A percentile compares a stretch with the other conserved stretches of the same genome.
These are phyloP conservation scores for Paracanthobrama guichenoti DNA, from an alignment of 2,113 vertebrate species.

Conservation along the genomic window DNA sequence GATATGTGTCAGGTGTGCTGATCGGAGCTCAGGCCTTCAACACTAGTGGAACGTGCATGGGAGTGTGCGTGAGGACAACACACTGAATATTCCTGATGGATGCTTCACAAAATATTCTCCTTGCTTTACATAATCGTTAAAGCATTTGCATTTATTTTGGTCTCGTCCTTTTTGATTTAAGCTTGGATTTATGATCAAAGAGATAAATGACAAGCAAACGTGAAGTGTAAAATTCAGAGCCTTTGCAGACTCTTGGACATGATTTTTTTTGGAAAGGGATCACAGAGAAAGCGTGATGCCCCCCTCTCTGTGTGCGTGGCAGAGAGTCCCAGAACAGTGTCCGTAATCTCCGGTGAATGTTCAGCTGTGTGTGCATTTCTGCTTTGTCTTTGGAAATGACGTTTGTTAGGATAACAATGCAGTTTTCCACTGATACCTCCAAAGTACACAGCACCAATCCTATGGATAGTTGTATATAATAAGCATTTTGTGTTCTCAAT, in stretches of 20 bases:
- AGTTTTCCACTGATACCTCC: background rate
- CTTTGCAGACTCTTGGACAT: background rate
- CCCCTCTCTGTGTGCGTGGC: background rate
- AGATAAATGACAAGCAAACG: background rate
- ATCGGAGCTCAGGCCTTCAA: background rate
- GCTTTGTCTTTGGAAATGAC: background rate
- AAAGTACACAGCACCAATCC: background rate
- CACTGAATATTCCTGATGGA: background rate
- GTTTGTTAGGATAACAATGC: constrained; percentile 8
- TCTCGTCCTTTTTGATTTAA: background rate
- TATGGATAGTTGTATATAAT: background rate
- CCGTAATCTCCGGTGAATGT: background rate
- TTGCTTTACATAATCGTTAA: background rate
- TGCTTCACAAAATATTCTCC: background rate
- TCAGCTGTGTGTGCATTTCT: constrained; percentile 14
- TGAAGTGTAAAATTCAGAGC: constrained; percentile 23
- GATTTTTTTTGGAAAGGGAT: constrained; percentile 23
- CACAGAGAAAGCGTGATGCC: background rate
- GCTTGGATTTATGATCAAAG: constrained; percentile 23
- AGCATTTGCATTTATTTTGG: background rate
- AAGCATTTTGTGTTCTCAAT: background rate
- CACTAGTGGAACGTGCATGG: background rate
- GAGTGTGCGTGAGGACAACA: background rate
- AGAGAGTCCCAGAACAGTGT: background rate
- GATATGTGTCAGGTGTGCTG: background rate